These are phyloP conservation scores for Phrynocephalus versicolor DNA, from an alignment of 2,113 vertebrate species.

Conservation along the genomic window DNA sequence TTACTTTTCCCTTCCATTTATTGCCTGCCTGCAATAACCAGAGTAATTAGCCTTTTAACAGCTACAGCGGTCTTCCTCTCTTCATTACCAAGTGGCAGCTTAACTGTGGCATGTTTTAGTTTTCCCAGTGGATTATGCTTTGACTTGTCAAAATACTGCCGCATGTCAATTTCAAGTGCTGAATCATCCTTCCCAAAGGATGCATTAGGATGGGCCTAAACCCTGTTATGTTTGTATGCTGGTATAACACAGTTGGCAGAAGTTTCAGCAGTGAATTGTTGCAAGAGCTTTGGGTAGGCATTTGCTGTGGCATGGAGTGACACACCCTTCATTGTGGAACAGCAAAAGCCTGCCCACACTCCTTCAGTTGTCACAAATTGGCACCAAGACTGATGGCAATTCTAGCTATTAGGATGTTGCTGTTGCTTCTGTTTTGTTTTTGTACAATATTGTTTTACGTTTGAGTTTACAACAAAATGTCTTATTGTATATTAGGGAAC, in stretches of 20 bases:
- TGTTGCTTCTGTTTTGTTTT: neutral
- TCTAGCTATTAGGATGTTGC: too few relatives aligned
- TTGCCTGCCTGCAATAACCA: neutral
- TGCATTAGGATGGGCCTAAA: too few relatives aligned
- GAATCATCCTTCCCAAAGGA: too few relatives aligned
- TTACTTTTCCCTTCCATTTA: neutral
- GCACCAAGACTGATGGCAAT: too few relatives aligned
- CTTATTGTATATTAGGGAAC: neutral
- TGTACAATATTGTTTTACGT: neutral
- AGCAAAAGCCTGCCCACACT: too few relatives aligned
- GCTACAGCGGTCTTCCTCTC: neutral
- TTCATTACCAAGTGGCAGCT: neutral
- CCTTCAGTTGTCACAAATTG: too few relatives aligned
- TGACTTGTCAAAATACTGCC: neutral
- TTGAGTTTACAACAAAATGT: neutral
- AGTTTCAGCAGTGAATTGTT: too few relatives aligned
- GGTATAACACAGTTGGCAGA: too few relatives aligned
- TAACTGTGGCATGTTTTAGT: fast-evolving
- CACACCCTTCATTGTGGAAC: too few relatives aligned
- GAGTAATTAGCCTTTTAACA: neutral
- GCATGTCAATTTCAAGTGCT: neutral
- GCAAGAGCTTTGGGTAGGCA: too few relatives aligned
- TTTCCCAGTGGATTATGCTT: neutral
- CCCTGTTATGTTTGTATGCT: too few relatives aligned
- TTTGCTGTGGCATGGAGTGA: too few relatives aligned